Base-by-base conservation (phyloP, 2,888 invertebrate species). In the Bruchidius siliquastri region DNA sequence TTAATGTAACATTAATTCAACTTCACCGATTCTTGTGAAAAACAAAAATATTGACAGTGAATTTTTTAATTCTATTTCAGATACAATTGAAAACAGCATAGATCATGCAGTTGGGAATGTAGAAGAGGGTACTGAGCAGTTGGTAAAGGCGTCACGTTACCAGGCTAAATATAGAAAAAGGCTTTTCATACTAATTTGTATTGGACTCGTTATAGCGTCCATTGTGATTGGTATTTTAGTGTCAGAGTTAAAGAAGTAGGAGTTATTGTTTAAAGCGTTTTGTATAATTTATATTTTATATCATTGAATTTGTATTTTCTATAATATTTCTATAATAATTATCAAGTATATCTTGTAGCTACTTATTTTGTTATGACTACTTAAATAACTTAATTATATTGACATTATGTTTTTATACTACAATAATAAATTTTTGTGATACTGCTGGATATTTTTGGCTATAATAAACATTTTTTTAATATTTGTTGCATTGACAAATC, bases 31-130 rank as follows among this genome's bases (percentile, higher is more conserved):
- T n/a, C n/a, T n/a, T n/a, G n/a, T n/a, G n/a, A n/a, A n/a, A n/a
- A n/a, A n/a, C n/a, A n/a, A n/a, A n/a, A n/a, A n/a, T n/a, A n/a
- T n/a, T n/a, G n/a, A n/a, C n/a, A n/a, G n/a, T n/a, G n/a, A n/a
- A n/a, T n/a, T n/a, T n/a, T n/a, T n/a, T 26, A 26, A 26, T 75
- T 78, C 76, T 73, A 73, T 88, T 87, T 22, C 87, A 96, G 96
- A 95, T 85, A 91, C 93, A 6, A 95, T 96, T 79, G 96, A 96
- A 85, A 92, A 90, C 80, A 92, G 92, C 86, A 92, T 96, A 82
- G 95, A 95, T 82, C 89, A 90, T 75, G 91, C 93, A 0, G 90
- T 91, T 72, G 90, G 90, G 1, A 90, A 93, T 80, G 94, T 96
- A 3, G 95, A 95, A 84, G 87, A 91, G n/a, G 97, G 95, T 0